A percentile compares a stretch with the other conserved stretches of the same genome.
Evolutionary conservation across 2,797 vertebrate genomes (phyloP).

Genomic region (Tolypeutes matacus): DNA sequence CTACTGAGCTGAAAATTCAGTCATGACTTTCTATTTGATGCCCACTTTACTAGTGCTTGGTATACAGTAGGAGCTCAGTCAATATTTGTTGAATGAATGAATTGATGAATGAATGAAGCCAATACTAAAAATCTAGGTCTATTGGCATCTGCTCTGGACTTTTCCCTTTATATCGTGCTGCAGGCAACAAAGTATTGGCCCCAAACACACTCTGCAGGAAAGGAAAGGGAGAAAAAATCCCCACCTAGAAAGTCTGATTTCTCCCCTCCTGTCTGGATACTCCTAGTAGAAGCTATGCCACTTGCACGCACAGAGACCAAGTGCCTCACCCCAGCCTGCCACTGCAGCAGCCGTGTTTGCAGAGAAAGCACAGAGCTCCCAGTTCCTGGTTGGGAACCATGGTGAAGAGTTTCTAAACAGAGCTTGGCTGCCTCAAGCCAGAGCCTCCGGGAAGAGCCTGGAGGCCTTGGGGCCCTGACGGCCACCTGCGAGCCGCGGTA

Average conservation of each 20-base stretch:
- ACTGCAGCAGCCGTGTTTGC: conserved; percentile 44
- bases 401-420: conserved; percentile 82
- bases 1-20: not conserved
- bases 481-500: conserved; percentile 44
- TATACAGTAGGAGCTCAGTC: not conserved
- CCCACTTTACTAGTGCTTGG: not conserved
- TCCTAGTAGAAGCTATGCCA: conserved; percentile 24
- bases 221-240: not conserved
- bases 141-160: not conserved
- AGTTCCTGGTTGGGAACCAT: conserved; percentile 82
- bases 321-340: conserved; percentile 25
- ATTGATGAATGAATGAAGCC: not conserved
- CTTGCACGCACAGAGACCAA: not conserved
- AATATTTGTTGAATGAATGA: not conserved
- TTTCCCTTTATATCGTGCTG: not conserved
- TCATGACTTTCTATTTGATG: not conserved
- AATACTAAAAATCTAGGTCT: conserved; percentile 34
- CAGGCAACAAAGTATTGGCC: not conserved
- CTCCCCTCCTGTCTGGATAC: not conserved
- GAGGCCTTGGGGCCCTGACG: not conserved
- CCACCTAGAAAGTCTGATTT: not conserved
- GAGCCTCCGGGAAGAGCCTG: not conserved
- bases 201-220: not conserved
- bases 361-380: conserved; percentile 47
- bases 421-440: not conserved